Evolutionary conservation across 2,797 vertebrate genomes (phyloP).

Genomic region (Chanos chanos): DNA sequence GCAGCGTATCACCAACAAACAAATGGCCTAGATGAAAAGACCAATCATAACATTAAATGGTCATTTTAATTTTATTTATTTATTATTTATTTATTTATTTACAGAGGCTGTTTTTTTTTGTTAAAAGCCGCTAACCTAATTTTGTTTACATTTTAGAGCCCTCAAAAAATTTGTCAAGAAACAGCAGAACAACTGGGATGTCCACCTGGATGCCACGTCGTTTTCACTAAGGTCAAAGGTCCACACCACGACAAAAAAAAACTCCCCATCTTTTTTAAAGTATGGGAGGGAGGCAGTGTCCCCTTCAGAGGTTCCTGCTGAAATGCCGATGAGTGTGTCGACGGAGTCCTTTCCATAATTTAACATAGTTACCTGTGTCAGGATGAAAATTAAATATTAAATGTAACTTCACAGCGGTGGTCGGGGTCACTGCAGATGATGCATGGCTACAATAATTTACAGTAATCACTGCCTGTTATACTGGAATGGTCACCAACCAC

Average conservation of each 20-base stretch:
- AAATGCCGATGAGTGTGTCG: not conserved
- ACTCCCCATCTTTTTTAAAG: slow-evolving; percentile 1
- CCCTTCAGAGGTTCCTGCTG: slow-evolving; percentile 1
- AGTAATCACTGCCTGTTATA: too few species aligned
- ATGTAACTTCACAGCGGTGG: too few species aligned
- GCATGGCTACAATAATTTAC: too few species aligned
- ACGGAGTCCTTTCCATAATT: not conserved
- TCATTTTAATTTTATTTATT: too few species aligned
- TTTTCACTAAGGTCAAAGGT: slow-evolving; percentile 16
- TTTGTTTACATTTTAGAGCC: not conserved
- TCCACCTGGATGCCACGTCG: slow-evolving; percentile 11
- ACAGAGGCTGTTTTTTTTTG: not conserved
- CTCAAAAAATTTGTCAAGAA: slow-evolving; percentile 15
- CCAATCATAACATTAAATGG: slow-evolving; percentile 24
- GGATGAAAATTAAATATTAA: too few species aligned
- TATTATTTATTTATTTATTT: too few species aligned
- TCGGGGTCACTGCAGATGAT: too few species aligned
- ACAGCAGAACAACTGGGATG: slow-evolving; percentile 12
- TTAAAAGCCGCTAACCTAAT: too few species aligned
- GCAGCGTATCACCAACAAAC: slow-evolving; percentile 28
- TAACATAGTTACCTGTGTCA: not conserved
- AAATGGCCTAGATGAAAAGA: slow-evolving; percentile 26
- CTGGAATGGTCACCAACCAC: too few species aligned
- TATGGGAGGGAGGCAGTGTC: slow-evolving; percentile 16
- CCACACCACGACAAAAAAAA: slow-evolving; percentile 8